Conservation (phyloP, 2,888 invertebrate species). For the Drosophila paramelanica region DNA sequence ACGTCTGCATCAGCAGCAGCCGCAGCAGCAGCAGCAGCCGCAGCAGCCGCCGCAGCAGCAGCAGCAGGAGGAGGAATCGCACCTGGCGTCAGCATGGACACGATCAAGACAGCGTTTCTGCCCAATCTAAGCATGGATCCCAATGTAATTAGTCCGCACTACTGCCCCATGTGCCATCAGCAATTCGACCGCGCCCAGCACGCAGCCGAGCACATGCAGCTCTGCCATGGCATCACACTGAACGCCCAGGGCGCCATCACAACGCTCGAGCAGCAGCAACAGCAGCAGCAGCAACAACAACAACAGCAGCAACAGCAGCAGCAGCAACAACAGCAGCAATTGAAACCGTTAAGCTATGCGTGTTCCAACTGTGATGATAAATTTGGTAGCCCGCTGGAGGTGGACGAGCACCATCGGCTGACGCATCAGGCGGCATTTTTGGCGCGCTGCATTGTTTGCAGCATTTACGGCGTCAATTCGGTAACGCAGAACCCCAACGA, state of each 20-base stretch:
- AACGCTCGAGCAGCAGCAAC: constrained; percentile 64
- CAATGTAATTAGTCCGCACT: constrained; percentile 72
- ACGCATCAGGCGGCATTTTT: constrained; percentile 82
- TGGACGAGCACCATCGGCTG: constrained; percentile 83
- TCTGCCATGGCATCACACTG: constrained; percentile 78
- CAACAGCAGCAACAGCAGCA: constrained; percentile 56
- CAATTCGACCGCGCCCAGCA: constrained; percentile 82
- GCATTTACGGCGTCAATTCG: constrained; percentile 82
- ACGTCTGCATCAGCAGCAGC: constrained; percentile 34
- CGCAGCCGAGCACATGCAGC: constrained; percentile 83
- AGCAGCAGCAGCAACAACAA: constrained; percentile 52
- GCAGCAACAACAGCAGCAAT: constrained; percentile 57
- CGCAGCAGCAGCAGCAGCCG: constrained; percentile 20
- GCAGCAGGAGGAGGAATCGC: constrained; percentile 13
- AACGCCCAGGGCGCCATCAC: constrained; percentile 66
- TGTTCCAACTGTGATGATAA: constrained; percentile 84
- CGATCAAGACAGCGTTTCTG: constrained; percentile 83
- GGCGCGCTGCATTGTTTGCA: constrained; percentile 83
- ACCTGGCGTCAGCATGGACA: constrained; percentile 70
- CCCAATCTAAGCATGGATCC: constrained; percentile 84
- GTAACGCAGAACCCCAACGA: constrained; percentile 81
- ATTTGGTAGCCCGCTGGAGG: constrained; percentile 79
- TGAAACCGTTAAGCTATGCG: constrained; percentile 79
- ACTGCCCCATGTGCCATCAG: constrained; percentile 84
- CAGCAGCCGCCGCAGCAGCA: constrained; percentile 14